Base-by-base conservation (phyloP, 2,113 vertebrate genomes). In the Pomatorhinus ruficollis region DNA sequence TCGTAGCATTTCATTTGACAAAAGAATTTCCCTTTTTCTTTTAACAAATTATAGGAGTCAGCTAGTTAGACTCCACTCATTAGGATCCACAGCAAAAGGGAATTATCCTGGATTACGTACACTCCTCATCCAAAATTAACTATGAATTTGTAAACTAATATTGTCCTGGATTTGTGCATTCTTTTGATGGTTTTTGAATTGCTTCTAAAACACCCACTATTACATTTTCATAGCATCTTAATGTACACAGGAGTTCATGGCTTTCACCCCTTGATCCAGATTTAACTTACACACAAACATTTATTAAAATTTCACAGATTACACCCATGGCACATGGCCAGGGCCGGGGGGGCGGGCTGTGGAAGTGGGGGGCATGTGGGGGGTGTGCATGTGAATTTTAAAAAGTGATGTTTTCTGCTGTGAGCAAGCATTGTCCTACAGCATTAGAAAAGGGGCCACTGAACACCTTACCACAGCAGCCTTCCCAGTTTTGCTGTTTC, bases 251-350 rank as follows among this genome's bases (percentile, higher is more conserved):
- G 39, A 57, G 72, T 47, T 75, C 4, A 50, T n/a, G 33, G 23
- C 10, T 92, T 92, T 84, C 44, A 47, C 15, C 1, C 19, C n/a
- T 52, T 66, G 47, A 77, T 89, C 17, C 19, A 80, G 39, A 79
- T 78, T 52, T 59, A 45, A 91, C 25, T 94, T 74, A 64, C 54
- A 94, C 57, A 45, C 11, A 53, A 42, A 44, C 71, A 90, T 74
- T 84, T 61, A 90, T 24, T 71, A 81, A 90, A 80, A 86, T 90
- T 82, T 70, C 61, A 84, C 23, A 94, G 83, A 47, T 52, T 1
- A 50, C 21, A 72, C 28, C 13, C 31, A 91, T 5, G 2, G 54
- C 54, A 83, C 49, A 54, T 15, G 53, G 9, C 1, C 2, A 1
- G 3, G 37, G 8, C 5, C 1, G 3, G 30, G 8, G 53, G 30